A percentile compares a stretch with the other conserved stretches of the same genome.
Evolutionary conservation across 2,797 vertebrate species (phyloP).

Genomic region (Cuniculus paca): DNA sequence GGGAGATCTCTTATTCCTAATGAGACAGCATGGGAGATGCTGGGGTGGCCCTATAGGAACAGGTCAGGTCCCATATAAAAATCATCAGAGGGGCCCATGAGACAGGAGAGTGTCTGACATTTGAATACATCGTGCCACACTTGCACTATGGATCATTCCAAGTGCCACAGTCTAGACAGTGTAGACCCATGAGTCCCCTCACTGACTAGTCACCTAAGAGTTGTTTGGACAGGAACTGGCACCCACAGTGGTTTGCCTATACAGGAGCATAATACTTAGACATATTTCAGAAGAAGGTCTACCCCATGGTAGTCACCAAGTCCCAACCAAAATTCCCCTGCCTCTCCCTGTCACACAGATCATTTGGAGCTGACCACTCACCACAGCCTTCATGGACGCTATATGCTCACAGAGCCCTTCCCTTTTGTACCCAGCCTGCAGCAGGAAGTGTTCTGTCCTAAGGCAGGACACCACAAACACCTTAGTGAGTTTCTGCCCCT

Average conservation of each 20-base stretch:
- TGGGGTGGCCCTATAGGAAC: not conserved
- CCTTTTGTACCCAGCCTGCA: not conserved
- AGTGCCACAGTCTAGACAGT: not conserved
- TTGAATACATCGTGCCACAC: not conserved
- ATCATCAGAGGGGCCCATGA: not conserved
- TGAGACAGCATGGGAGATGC: not conserved
- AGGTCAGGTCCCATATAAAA: not conserved
- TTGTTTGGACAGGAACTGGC: not conserved
- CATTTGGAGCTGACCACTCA: not conserved
- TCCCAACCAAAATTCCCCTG: not conserved
- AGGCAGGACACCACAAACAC: not conserved
- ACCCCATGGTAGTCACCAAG: not conserved
- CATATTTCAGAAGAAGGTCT: not conserved
- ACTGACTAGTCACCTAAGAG: not conserved
- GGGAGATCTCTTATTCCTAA: not conserved
- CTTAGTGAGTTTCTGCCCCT: not conserved
- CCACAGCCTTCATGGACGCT: not conserved
- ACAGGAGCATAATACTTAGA: not conserved
- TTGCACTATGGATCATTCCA: not conserved
- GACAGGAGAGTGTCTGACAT: not conserved
- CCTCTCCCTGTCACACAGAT: not conserved
- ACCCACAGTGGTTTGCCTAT: no score
- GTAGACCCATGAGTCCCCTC: not conserved
- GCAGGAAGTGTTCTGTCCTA: accelerated
- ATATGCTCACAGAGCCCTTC: not conserved